A percentile compares a stretch with the other conserved stretches of the same genome.
Evolutionary conservation across 2,888 invertebrate genomes (phyloP).

Genomic region (Coremacera marginata): DNA sequence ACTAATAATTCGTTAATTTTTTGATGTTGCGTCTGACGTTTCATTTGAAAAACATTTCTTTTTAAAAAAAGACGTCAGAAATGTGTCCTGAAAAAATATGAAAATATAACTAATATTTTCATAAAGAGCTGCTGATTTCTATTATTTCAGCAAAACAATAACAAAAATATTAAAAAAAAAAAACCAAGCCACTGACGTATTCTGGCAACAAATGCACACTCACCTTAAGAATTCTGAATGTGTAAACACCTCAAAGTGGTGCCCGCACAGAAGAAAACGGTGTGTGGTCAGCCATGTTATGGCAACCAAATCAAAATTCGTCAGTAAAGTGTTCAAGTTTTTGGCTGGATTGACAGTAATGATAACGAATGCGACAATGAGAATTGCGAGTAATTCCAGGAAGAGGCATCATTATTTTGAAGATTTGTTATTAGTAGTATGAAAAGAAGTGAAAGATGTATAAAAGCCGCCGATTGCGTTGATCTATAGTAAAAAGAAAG

Average conservation of each 20-base stretch:
- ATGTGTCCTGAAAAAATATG: background rate
- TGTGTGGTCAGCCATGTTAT: constrained; percentile 20
- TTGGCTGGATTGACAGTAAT: background rate
- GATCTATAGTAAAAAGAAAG: background rate
- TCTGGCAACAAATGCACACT: background rate
- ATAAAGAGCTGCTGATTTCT: background rate
- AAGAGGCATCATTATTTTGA: background rate
- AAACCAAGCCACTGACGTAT: background rate
- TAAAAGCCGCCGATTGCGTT: background rate
- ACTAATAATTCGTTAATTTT: too few species aligned
- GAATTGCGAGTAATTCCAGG: background rate
- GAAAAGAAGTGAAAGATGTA: too few species aligned
- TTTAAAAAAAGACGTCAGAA: background rate
- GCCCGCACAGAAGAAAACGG: background rate
- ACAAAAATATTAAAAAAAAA: background rate
- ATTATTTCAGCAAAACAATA: background rate
- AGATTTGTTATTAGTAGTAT: background rate
- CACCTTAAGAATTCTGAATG: background rate
- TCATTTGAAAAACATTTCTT: too few species aligned
- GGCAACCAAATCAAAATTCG: background rate
- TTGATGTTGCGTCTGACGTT: too few species aligned
- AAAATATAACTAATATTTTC: background rate
- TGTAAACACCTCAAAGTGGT: background rate
- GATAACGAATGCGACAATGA: background rate
- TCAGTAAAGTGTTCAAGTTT: constrained; percentile 11